A percentile compares a stretch with the other conserved stretches of the same genome.
These are phyloP conservation scores for Condylura cristata DNA, from an alignment of 2,113 vertebrate species.

Conservation along the genomic window DNA sequence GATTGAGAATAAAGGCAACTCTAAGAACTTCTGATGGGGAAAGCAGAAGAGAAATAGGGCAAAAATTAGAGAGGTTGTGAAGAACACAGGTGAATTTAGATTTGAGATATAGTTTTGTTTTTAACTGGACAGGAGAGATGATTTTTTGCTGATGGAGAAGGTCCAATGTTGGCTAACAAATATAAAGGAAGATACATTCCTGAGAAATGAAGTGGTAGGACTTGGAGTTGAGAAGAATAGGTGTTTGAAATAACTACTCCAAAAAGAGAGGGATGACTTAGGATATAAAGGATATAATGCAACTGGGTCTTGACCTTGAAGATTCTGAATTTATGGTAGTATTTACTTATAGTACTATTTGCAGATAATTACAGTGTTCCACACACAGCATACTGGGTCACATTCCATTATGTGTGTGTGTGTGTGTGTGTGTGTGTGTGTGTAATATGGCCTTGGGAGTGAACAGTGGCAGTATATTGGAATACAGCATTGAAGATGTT, in stretches of 20 bases:
- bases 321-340: not conserved
- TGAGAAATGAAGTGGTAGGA: not conserved
- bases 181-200: not conserved
- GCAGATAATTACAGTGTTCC: not conserved
- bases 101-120: conserved; percentile 11
- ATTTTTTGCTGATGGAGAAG: not conserved
- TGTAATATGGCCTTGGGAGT: too few species aligned
- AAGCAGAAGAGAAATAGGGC: not conserved
- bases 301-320: not conserved
- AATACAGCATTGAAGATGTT: not conserved
- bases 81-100: not conserved
- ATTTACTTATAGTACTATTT: not conserved
- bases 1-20: not conserved
- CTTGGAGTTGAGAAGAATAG: not conserved
- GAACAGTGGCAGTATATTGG: not conserved
- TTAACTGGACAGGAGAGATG: not conserved
- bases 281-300: not conserved
- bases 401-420: not conserved
- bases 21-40: not conserved
- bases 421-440: not conserved
- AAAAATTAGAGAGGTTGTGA: not conserved
- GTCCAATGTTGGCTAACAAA: not conserved
- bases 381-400: not conserved
- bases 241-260: not conserved
- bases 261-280: not conserved